Percentiles rank a stretch among this genome's conserved stretches.
Conservation (phyloP, 2,113 vertebrate species). For the Lagopus muta region DNA sequence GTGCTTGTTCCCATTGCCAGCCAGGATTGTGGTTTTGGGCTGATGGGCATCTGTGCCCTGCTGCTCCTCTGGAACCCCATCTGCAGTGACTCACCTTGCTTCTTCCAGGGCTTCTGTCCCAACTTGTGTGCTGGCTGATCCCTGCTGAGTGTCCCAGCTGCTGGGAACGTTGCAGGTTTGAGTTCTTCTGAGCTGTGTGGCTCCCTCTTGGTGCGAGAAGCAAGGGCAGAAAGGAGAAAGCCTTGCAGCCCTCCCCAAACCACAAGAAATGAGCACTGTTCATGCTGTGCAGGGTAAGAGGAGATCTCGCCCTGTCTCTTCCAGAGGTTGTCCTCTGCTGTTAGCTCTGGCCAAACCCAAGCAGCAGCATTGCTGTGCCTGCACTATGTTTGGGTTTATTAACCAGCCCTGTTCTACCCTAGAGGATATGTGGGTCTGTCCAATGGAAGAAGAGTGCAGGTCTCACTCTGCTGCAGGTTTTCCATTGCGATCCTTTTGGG, state of each 20-base stretch:
- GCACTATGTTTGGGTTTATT: background rate
- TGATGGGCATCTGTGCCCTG: background rate
- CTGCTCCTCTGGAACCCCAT: background rate
- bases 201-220: background rate
- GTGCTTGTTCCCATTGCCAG: rapidly evolving
- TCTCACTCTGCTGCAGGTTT: rapidly evolving
- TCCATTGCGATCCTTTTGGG: background rate
- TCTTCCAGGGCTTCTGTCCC: background rate
- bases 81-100: rapidly evolving
- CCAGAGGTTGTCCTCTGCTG: background rate
- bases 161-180: rapidly evolving
- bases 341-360: background rate
- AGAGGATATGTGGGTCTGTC: background rate
- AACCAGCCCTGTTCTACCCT: background rate
- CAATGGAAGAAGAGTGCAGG: rapidly evolving
- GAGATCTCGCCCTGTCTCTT: background rate
- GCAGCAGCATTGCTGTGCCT: rapidly evolving
- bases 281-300: rapidly evolving
- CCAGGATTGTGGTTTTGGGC: rapidly evolving
- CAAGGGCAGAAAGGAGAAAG: background rate
- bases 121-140: background rate
- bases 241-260: background rate
- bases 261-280: background rate
- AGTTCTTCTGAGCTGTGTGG: background rate
- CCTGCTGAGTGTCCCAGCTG: rapidly evolving